These are phyloP conservation scores for Lonchura striata DNA, from an alignment of 2,113 vertebrate species.

Conservation along the genomic window DNA sequence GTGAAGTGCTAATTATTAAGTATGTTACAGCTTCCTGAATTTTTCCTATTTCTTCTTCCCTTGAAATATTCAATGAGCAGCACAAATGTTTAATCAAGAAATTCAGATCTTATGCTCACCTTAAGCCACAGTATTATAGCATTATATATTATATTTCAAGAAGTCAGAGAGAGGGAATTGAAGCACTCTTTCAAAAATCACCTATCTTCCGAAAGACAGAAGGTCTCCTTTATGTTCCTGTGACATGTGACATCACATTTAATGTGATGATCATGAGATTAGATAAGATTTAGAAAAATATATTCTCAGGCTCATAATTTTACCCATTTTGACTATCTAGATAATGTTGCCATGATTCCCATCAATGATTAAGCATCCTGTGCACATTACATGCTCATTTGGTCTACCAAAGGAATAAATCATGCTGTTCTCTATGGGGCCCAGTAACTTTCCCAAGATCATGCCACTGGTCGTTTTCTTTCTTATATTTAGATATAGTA, in stretches of 20 bases:
- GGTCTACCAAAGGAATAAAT: background rate
- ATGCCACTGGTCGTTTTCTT: background rate
- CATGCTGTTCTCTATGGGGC: background rate
- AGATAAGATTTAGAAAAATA: background rate
- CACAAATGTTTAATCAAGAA: background rate
- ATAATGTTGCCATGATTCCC: background rate
- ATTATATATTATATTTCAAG: background rate
- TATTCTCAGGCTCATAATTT: background rate
- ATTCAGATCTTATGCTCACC: background rate
- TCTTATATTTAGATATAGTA: background rate
- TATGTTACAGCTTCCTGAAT: background rate
- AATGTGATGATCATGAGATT: background rate
- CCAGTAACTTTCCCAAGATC: background rate
- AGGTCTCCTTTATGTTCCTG: background rate
- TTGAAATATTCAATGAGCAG: background rate
- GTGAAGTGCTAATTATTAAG: background rate
- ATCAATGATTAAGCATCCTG: background rate
- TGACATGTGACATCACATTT: background rate
- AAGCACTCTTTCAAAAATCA: background rate
- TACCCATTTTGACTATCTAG: background rate
- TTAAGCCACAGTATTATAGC: background rate
- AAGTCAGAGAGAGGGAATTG: background rate
- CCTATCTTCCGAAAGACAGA: background rate
- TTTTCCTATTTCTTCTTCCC: background rate
- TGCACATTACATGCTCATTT: background rate